Conservation (phyloP, 2,113 vertebrate genomes). For the Coptodon bakossiorum region DNA sequence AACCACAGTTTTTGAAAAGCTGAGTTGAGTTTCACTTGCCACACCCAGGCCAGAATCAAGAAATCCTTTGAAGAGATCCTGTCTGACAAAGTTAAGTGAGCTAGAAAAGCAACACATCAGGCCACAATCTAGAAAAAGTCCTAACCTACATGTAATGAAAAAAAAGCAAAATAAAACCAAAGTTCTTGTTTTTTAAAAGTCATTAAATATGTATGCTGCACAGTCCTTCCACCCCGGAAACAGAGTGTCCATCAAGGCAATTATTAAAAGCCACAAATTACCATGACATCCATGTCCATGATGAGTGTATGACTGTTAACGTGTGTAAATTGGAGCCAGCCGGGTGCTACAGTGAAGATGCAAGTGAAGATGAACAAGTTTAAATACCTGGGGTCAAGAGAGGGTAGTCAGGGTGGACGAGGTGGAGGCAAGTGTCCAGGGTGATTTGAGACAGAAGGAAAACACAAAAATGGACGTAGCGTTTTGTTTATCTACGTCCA, state of each 20-base stretch:
- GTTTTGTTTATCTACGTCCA: no score
- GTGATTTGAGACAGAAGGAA: neutral
- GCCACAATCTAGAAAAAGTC: neutral
- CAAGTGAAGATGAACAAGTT: neutral
- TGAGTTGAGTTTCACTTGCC: neutral
- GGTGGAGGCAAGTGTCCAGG: neutral
- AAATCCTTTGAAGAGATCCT: neutral
- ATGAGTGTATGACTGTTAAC: neutral
- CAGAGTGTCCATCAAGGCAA: neutral
- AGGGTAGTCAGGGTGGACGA: neutral
- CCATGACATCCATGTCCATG: neutral
- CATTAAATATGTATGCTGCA: fast-evolving
- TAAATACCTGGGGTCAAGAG: neutral
- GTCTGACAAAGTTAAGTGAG: neutral
- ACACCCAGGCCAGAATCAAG: neutral
- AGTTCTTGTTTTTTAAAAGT: neutral
- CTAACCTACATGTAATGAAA: neutral
- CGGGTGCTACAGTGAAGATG: neutral
- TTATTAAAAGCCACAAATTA: neutral
- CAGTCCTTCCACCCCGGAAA: neutral
- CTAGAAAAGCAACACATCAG: neutral
- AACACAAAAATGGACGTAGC: neutral
- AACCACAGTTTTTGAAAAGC: neutral
- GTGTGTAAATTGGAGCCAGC: neutral
- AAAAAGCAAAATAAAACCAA: neutral